Conservation (phyloP, 2,113 vertebrate genomes). For the Synchiropus splendidus region DNA sequence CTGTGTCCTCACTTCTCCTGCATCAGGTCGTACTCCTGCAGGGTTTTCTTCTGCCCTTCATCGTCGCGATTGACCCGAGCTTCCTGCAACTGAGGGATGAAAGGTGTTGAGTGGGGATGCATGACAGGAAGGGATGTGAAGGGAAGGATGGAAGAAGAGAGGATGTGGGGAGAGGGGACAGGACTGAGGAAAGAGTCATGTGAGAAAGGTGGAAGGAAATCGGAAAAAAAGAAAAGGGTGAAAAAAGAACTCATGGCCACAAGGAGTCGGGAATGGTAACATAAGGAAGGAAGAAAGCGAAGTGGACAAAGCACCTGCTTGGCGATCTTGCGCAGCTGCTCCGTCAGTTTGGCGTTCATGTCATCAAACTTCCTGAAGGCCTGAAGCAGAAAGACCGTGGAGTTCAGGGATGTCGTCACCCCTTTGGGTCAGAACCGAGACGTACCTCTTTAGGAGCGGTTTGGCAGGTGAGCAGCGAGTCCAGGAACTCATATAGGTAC, state of each 20-base stretch:
- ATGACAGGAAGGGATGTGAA: no score
- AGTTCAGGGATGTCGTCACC: neutral
- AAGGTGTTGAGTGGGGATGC: neutral
- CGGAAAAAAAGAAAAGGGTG: no score
- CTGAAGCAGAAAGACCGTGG: slow-evolving; percentile 23
- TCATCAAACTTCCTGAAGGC: slow-evolving; percentile 89
- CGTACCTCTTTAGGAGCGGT: slow-evolving; percentile 89
- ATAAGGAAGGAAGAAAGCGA: neutral
- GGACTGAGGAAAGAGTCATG: no score
- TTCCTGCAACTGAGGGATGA: slow-evolving; percentile 75
- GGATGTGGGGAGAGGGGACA: no score
- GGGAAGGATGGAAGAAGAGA: no score
- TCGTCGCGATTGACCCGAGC: slow-evolving; percentile 74
- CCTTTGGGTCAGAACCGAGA: neutral
- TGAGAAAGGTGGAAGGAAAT: no score
- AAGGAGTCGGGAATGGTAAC: no score
- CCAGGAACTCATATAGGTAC: slow-evolving; percentile 90
- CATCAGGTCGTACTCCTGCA: slow-evolving; percentile 80
- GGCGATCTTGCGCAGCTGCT: slow-evolving; percentile 79
- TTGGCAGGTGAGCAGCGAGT: slow-evolving; percentile 87
- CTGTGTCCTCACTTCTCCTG: slow-evolving; percentile 72
- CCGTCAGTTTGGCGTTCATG: slow-evolving; percentile 73
- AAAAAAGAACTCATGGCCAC: no score
- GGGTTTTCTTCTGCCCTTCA: slow-evolving; percentile 72
- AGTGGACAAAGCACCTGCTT: slow-evolving; percentile 65